Evolutionary conservation across 1,140 invertebrate species (phyloP).

Genomic region (Drosophila burlai): DNA sequence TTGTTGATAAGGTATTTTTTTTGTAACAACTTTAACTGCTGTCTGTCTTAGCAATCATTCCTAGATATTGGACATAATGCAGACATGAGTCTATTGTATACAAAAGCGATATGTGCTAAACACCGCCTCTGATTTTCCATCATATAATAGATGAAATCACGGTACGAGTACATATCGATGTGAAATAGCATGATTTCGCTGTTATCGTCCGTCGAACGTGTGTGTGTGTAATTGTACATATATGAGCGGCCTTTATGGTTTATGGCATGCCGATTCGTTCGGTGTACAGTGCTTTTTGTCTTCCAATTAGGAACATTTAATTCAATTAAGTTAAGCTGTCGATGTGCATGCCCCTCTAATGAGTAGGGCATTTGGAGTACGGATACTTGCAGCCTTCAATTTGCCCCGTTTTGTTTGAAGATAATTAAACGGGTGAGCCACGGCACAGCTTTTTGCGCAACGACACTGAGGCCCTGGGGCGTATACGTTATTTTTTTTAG

Average conservation of each 20-base stretch:
- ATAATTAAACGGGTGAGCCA: constrained; percentile 55
- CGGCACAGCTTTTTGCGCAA: constrained; percentile 5
- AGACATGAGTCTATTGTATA: neutral
- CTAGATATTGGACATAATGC: neutral
- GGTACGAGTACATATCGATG: neutral
- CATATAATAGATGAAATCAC: neutral
- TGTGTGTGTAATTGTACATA: neutral
- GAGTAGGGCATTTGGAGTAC: constrained; percentile 48
- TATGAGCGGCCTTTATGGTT: constrained; percentile 6
- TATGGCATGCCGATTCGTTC: constrained; percentile 15
- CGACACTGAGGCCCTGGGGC: neutral
- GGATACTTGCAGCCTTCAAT: constrained; percentile 41
- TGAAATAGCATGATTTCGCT: constrained; percentile 7
- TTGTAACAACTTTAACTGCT: neutral
- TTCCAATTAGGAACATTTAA: constrained; percentile 55
- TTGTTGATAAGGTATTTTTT: neutral
- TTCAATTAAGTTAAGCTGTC: constrained; percentile 62
- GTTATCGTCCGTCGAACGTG: neutral
- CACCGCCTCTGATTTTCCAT: neutral
- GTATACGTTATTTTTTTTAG: neutral
- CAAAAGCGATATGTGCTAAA: too few species aligned
- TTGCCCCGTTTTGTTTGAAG: constrained; percentile 51
- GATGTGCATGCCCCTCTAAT: constrained; percentile 54
- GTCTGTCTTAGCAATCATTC: neutral
- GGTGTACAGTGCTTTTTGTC: constrained; percentile 12